Percentiles rank a stretch among this genome's conserved stretches.
Evolutionary conservation across 2,888 invertebrate species (phyloP).

Genomic region (Phaonia tiefii): DNA sequence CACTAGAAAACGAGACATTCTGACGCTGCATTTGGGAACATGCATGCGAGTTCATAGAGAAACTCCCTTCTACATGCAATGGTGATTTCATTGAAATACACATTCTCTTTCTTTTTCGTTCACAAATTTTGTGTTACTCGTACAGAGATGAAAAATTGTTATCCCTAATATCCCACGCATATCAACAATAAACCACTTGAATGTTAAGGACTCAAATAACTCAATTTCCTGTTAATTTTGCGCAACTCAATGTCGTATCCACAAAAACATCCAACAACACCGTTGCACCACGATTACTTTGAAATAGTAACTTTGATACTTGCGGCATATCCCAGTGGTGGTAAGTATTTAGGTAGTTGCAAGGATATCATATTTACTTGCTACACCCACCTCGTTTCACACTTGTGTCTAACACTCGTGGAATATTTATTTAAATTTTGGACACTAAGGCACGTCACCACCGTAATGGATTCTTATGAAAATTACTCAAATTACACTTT

Average conservation of each 20-base stretch:
- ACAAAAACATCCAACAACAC: not conserved
- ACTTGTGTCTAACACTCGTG: slow-evolving; percentile 23
- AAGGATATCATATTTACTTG: slow-evolving; percentile 5
- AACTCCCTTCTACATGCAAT: not conserved
- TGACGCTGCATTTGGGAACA: slow-evolving; percentile 42
- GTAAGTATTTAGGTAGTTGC: not conserved
- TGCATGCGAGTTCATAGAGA: no score
- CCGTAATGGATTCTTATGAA: not conserved
- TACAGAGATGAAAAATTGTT: no score
- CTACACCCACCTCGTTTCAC: slow-evolving; percentile 47
- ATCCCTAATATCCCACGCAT: no score
- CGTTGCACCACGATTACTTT: not conserved
- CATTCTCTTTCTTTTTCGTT: not conserved
- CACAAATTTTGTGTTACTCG: no score
- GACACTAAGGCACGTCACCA: not conserved
- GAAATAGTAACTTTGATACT: not conserved
- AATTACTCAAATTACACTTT: slow-evolving; percentile 55
- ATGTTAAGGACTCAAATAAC: slow-evolving; percentile 52
- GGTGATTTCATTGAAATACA: not conserved
- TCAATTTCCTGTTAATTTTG: slow-evolving; percentile 55
- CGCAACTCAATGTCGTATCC: slow-evolving; percentile 36
- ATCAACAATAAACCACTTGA: not conserved
- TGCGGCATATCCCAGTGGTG: not conserved
- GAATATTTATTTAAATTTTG: slow-evolving; percentile 39
- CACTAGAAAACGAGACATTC: slow-evolving; percentile 63